Evolutionary conservation across 2,797 vertebrate species (phyloP).

Genomic region (Etheostoma perlongum): DNA sequence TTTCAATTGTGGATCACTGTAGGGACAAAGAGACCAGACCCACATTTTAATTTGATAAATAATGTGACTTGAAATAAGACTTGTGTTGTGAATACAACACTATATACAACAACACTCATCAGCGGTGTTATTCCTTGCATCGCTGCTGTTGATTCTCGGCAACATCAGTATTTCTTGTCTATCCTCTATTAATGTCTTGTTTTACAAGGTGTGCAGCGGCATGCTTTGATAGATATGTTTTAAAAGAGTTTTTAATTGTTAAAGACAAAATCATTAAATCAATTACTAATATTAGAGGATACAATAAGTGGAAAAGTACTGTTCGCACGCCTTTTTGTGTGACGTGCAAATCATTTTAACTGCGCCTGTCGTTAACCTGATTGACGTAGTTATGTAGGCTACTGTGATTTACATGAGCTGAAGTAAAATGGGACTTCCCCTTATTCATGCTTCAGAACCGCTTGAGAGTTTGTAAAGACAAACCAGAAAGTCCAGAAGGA

Average conservation of each 20-base stretch:
- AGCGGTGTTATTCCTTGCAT: background rate
- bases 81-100: conserved; percentile 47
- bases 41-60: conserved; percentile 34
- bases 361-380: conserved; percentile 24
- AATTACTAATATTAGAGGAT: background rate
- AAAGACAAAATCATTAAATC: background rate
- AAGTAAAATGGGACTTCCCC: conserved; percentile 26
- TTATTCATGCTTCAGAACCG: conserved; percentile 13
- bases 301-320: conserved; percentile 1
- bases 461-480: conserved; percentile 35
- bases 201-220: background rate
- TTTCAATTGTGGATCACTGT: conserved; percentile 51
- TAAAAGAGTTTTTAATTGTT: background rate
- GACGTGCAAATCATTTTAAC: conserved; percentile 6
- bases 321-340: conserved; percentile 15
- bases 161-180: background rate
- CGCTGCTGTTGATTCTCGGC: background rate
- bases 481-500: conserved; percentile 61
- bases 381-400: conserved; percentile 23
- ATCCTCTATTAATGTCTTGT: background rate
- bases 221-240: background rate
- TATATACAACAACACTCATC: background rate
- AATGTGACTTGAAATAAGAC: conserved; percentile 42
- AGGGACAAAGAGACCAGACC: conserved; percentile 26
- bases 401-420: conserved; percentile 8